Evolutionary conservation across 2,888 invertebrate genomes (phyloP), one percentile per base, ranked within the genome.

Genomic region (Priocnemis perturbator): DNA sequence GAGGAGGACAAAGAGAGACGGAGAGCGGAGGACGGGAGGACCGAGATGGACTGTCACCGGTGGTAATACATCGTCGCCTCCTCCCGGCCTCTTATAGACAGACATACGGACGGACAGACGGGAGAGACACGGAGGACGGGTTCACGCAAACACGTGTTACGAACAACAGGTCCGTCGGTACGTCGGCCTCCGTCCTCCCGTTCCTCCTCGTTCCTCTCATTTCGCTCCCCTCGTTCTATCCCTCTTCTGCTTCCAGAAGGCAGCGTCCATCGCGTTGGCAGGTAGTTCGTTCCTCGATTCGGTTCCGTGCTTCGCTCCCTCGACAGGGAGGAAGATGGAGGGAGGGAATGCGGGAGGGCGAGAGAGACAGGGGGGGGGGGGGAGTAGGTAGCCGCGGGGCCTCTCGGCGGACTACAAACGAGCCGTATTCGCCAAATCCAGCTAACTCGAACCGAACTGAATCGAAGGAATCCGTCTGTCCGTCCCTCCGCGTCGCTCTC

Each of bases 141-240:
- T 85, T 86, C 87, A 80, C 85, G 87, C 87, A 85, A 88, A 88
- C 88, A 87, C 86, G 88, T 88, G 87, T 87, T 86, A 84, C 85
- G 82, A 83, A 86, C 84, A 85, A 85, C 86, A 85, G 86, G 83
- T 85, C 76, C 78, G 76, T 77, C 81, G 76, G 82, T 74, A 65
- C 77, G 67, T 71, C 69, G 71, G 60, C 64, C 58, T 67, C 69
- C 66, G 61, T 59, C 60, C 59, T 57, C 64, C 55, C 45, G 44
- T 64, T 15, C 2, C 17, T 56, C 56, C 65, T 50, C 76, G n/a
- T 64, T 65, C 74, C 56, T 60, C 69, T 26, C 69, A 20, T 23
- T 60, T 65, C 66, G 37, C 66, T 60, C 61, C 17, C 57, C 60
- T 65, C 74, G 64, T 50, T 60, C 65, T 64, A 19, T 50, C 17